Conservation (phyloP, 2,888 invertebrate genomes). For the Rhagonycha fulva region DNA sequence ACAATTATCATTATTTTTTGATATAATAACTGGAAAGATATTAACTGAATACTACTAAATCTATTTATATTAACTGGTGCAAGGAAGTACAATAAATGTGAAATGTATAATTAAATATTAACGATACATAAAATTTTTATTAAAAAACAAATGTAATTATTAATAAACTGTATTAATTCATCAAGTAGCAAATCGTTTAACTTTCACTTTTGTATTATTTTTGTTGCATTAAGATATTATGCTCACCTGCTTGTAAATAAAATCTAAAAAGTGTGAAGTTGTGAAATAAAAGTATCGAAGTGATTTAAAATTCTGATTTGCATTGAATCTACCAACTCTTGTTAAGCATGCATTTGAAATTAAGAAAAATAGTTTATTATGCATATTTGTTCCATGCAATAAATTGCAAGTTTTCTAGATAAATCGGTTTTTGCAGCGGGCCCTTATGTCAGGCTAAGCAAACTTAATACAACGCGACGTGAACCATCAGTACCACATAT, state of each 20-base stretch:
- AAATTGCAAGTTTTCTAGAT: constrained; percentile 27
- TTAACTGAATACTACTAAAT: constrained; percentile 29
- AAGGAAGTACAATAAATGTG: constrained; percentile 31
- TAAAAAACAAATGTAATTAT: constrained; percentile 16
- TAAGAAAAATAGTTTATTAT: neutral
- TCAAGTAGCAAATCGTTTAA: constrained; percentile 22
- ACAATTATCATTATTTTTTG: constrained; percentile 12
- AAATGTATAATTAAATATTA: constrained; percentile 31
- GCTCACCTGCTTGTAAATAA: constrained; percentile 31
- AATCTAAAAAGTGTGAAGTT: constrained; percentile 25
- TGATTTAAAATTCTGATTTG: neutral
- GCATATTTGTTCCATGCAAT: constrained; percentile 16
- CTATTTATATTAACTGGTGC: constrained; percentile 29
- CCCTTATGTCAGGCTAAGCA: constrained; percentile 31
- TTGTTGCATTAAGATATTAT: constrained; percentile 5
- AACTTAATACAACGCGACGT: constrained; percentile 22
- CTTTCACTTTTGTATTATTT: constrained; percentile 30
- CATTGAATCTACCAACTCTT: neutral
- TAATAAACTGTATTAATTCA: constrained; percentile 16
- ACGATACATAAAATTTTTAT: constrained; percentile 29
- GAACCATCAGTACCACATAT: constrained; percentile 30
- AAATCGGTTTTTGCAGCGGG: constrained; percentile 36
- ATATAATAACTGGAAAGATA: constrained; percentile 21
- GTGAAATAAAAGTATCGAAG: neutral
- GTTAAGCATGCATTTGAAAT: neutral